Evolutionary conservation across 1,140 invertebrate genomes (phyloP).

Genomic region (Arctopsyche grandis): DNA sequence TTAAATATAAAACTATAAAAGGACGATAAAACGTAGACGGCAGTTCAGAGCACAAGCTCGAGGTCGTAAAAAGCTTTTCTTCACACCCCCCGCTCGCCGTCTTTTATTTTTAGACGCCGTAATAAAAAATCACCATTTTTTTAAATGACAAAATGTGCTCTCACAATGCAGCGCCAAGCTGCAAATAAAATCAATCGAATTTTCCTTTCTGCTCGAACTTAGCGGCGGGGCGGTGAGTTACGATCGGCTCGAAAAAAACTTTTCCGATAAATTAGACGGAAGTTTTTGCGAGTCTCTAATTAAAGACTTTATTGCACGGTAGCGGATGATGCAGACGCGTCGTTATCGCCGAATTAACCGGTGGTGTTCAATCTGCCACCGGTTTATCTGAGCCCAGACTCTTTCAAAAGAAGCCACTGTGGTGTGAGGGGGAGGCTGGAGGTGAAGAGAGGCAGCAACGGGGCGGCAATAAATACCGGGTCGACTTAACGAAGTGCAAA

Average conservation of each 20-base stretch:
- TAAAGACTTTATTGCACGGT: conserved; percentile 51
- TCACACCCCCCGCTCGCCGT: neutral
- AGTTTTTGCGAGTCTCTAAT: conserved; percentile 48
- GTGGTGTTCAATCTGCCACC: conserved; percentile 47
- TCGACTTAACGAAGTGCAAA: conserved; percentile 50
- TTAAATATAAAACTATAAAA: conserved; percentile 33
- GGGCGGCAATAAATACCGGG: conserved; percentile 48
- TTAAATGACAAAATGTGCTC: too few relatives aligned
- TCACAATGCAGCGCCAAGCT: neutral
- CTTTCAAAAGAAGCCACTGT: too few relatives aligned
- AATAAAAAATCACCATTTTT: conserved; percentile 5
- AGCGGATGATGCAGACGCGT: conserved; percentile 43
- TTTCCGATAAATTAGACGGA: conserved; percentile 48
- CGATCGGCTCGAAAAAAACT: conserved; percentile 39
- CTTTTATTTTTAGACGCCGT: conserved; percentile 1
- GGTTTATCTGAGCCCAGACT: neutral
- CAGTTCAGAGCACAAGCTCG: neutral
- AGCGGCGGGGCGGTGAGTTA: conserved; percentile 22
- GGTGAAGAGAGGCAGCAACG: conserved; percentile 19
- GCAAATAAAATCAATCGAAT: conserved; percentile 29
- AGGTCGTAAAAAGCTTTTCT: conserved; percentile 5
- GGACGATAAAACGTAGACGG: neutral
- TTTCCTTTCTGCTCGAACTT: neutral
- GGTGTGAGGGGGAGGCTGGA: neutral
- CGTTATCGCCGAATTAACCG: conserved; percentile 50